Evolutionary conservation across 2,797 vertebrate species (phyloP), one percentile per base, ranked within the genome.

Genomic region (Propithecus deckenii): DNA sequence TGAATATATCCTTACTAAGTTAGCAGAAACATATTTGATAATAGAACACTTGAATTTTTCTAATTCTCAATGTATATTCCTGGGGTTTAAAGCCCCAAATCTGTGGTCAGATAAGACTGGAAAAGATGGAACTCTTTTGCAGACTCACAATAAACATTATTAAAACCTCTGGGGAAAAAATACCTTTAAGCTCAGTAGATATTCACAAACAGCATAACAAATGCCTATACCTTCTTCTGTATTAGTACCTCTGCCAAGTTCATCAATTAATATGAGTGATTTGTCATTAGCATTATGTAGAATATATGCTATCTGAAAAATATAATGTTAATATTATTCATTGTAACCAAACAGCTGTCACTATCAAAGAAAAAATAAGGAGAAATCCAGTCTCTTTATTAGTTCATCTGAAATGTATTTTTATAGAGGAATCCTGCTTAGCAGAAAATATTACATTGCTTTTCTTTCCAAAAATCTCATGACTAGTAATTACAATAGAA

Each of bases 181-280:
- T 99, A 99, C 99, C 99, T 99, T 99, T 95, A 99, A 98, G 97
- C 98, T 98, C 97, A 99, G 98, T 86, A 99, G 99, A 98, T 99
- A 99, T 99, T 99, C 99, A 97, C 99, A 99, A 91, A 99, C 98
- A 35, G 99, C 99, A 32, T 99, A 99, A 98, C 99, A 99, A 97
- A 99, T 99, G 57, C 99, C 99, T 75, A 99, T 99, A n/a, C 99
- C 99, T 98, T 99, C 99, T 98, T 99, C 99, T 25, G 99, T 99
- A 98, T 99, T 99, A 89, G 99, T 99, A 32, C 99, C 99, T 98
- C 99, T 99, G 86, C 99, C 99, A 98, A 99, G 98, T 98, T 99
- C 99, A 61, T 99, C 99, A 90, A 99, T 99, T 98, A 99, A 99
- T 98, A 99, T 99, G 78, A 99, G 99, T 46, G 99, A 99, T 92